These are phyloP conservation scores for Gallinago stenura DNA, from an alignment of 2,797 vertebrate species.

Conservation along the genomic window DNA sequence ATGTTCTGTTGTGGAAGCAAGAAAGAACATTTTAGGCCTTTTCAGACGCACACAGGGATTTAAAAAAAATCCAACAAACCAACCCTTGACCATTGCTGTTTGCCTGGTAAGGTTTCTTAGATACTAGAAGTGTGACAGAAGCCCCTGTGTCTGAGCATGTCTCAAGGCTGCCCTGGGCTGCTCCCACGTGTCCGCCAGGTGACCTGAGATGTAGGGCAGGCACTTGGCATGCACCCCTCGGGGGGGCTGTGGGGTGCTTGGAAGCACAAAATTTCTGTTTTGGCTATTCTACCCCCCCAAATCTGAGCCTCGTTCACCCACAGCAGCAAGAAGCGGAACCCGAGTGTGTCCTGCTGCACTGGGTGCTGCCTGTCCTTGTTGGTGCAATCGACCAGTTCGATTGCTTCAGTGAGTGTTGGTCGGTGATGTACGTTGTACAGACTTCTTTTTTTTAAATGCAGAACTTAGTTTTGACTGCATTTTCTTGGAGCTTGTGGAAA, in stretches of 20 bases:
- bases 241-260: rapidly evolving
- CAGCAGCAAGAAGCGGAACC: not conserved
- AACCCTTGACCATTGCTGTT: not conserved
- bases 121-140: not conserved
- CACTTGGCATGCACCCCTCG: not conserved
- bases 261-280: not conserved
- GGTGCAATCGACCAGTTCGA: not conserved
- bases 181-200: rapidly evolving
- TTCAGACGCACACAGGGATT: not conserved
- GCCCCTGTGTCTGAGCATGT: rapidly evolving
- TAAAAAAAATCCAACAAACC: not conserved
- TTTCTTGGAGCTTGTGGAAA: not conserved
- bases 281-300: not conserved
- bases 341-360: rapidly evolving
- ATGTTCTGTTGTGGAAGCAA: not conserved
- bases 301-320: rapidly evolving
- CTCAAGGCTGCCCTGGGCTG: not conserved
- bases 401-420: not conserved
- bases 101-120: not conserved
- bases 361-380: not conserved
- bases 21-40: not conserved
- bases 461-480: not conserved
- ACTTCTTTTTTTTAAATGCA: not conserved
- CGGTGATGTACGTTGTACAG: not conserved
- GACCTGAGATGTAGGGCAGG: not conserved